phyloP scores from a whole-genome alignment of 2,888 invertebrate genomes.

The Trachelus tabidus region DNA sequence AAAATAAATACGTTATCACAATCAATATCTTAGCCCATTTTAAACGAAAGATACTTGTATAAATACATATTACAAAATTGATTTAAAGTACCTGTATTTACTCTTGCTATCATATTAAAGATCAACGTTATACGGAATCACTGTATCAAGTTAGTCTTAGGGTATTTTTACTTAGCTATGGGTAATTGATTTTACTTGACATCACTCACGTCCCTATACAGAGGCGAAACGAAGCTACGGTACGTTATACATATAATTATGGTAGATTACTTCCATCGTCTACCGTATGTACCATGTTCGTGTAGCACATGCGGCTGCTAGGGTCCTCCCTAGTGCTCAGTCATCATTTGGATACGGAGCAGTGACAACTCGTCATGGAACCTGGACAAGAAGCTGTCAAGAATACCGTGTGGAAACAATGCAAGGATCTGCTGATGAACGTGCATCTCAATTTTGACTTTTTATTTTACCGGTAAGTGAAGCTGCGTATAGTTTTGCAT shows the following conservation, averaged over 20 bases:
- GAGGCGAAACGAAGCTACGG: neutral
- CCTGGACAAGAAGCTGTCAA: slow-evolving; percentile 17
- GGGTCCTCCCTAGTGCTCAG: slow-evolving; percentile 27
- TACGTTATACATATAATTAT: slow-evolving; percentile 36
- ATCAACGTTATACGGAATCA: neutral
- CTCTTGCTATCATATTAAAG: too few relatives aligned
- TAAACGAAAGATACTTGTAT: neutral
- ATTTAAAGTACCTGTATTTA: too few relatives aligned
- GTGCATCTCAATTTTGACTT: slow-evolving; percentile 40
- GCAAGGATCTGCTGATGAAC: slow-evolving; percentile 34
- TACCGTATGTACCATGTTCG: slow-evolving; percentile 30
- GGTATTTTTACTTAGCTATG: neutral
- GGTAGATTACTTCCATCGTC: slow-evolving; percentile 41
- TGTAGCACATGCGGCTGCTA: slow-evolving; percentile 9
- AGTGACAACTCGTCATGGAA: slow-evolving; percentile 35
- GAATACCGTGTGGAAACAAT: slow-evolving; percentile 35
- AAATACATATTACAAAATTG: neutral
- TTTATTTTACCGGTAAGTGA: slow-evolving; percentile 47
- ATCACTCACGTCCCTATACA: neutral
- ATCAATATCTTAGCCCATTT: neutral
- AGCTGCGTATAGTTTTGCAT: neutral
- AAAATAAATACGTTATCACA: neutral
- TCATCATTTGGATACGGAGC: slow-evolving; percentile 39
- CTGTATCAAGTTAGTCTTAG: neutral
- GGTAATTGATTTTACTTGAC: neutral